A percentile compares a stretch with the other conserved stretches of the same genome.
Evolutionary conservation across 1,140 invertebrate genomes (phyloP).

Genomic region (Liolophura sinensis): DNA sequence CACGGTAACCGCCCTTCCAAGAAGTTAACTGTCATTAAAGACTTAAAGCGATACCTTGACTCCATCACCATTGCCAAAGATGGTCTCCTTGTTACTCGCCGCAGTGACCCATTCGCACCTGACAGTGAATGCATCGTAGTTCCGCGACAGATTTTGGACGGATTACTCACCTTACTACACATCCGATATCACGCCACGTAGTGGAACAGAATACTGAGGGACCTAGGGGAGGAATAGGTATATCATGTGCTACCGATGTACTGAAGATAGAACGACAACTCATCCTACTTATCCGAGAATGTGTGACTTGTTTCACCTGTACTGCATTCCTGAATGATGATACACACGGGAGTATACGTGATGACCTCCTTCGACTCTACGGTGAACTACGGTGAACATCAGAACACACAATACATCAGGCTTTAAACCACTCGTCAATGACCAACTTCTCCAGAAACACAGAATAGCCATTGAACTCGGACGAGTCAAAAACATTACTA

Average conservation of each 20-base stretch:
- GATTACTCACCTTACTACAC: slow-evolving; percentile 21
- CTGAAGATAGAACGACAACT: slow-evolving; percentile 10
- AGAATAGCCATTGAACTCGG: slow-evolving; percentile 22
- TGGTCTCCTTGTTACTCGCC: slow-evolving; percentile 19
- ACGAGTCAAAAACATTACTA: slow-evolving; percentile 22
- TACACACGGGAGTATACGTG: slow-evolving; percentile 3
- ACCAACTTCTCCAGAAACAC: too few relatives aligned
- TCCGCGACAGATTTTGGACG: slow-evolving; percentile 20
- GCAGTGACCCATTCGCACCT: not conserved
- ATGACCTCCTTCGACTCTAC: slow-evolving; percentile 9
- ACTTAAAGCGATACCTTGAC: slow-evolving; percentile 23
- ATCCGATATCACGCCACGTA: slow-evolving; percentile 9
- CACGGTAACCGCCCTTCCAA: slow-evolving; percentile 23
- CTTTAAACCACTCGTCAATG: slow-evolving; percentile 16
- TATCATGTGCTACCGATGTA: slow-evolving; percentile 23
- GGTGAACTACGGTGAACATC: slow-evolving; percentile 15
- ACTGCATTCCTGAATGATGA: slow-evolving; percentile 13
- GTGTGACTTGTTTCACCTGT: slow-evolving; percentile 13
- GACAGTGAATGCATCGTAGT: slow-evolving; percentile 18
- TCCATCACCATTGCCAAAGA: slow-evolving; percentile 23
- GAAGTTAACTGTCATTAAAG: slow-evolving; percentile 15
- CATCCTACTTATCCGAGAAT: slow-evolving; percentile 13
- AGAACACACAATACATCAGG: slow-evolving; percentile 24
- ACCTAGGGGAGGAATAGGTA: slow-evolving; percentile 14
- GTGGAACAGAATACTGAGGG: slow-evolving; percentile 10